Evolutionary conservation across 37 sponge, comb jelly and placozoan species (phyloP).

Genomic region (Geodia barretti): DNA sequence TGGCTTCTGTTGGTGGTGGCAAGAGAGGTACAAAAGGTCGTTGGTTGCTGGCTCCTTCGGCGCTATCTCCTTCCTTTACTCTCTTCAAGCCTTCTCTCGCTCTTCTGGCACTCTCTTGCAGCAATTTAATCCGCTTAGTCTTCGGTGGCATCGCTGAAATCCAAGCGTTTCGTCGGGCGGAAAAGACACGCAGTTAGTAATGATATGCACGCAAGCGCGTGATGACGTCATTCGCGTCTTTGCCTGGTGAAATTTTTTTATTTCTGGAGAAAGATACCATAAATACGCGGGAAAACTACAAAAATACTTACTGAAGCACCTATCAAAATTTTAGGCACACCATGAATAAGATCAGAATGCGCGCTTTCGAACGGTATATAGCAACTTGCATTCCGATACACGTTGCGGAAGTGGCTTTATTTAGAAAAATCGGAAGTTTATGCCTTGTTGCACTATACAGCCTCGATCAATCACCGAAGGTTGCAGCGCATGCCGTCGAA

Average conservation of each 20-base stretch:
- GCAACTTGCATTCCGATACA: background rate
- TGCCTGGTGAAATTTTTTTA: background rate
- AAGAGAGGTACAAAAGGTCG: background rate
- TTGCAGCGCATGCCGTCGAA: no score
- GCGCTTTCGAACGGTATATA: slow-evolving; percentile 3
- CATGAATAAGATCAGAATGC: background rate
- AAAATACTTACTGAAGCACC: background rate
- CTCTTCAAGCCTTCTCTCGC: slow-evolving; percentile 31
- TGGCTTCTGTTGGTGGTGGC: background rate
- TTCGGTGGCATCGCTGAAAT: slow-evolving; percentile 16
- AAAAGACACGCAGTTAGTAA: background rate
- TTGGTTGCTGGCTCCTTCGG: background rate
- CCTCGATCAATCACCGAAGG: no score
- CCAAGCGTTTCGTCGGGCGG: background rate
- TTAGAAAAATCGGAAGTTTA: slow-evolving; percentile 20
- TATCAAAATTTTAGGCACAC: background rate
- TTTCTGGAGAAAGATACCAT: background rate
- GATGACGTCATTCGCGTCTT: background rate
- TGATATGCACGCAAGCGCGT: background rate
- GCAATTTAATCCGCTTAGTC: slow-evolving; percentile 8
- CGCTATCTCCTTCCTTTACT: background rate
- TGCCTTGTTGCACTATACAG: slow-evolving; percentile 26
- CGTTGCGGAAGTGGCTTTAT: background rate
- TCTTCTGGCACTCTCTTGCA: background rate
- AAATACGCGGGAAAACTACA: background rate